Percentiles rank a stretch among this genome's conserved stretches.
phyloP scores from a whole-genome alignment of 2,113 vertebrate species.

The Cepphus grylle region DNA sequence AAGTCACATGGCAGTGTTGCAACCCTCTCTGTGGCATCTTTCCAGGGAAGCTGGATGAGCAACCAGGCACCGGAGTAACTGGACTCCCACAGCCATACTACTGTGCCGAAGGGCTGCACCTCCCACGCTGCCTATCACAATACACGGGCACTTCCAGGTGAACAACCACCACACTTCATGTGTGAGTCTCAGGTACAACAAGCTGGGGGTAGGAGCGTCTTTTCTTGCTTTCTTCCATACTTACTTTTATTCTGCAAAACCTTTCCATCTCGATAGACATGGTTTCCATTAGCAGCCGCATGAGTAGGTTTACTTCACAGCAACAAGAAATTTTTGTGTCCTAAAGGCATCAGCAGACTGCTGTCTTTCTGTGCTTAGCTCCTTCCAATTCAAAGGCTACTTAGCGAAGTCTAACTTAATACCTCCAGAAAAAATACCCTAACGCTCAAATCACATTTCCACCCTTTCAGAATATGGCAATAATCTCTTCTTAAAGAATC shows the following conservation, averaged over 20 bases:
- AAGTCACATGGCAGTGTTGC: constrained; percentile 1
- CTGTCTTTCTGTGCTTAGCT: neutral
- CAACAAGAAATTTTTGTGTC: neutral
- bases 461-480: neutral
- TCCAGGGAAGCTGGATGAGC: neutral
- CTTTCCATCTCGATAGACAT: neutral
- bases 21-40: neutral
- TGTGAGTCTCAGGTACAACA: neutral
- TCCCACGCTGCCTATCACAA: neutral
- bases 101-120: neutral
- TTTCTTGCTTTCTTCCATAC: neutral
- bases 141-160: neutral
- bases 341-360: neutral
- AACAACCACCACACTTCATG: neutral
- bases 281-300: neutral
- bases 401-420: neutral
- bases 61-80: neutral
- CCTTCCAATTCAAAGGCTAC: neutral
- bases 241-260: neutral
- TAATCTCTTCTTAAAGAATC: neutral
- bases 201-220: neutral
- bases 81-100: neutral
- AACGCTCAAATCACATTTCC: neutral
- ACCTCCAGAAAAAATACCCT: neutral
- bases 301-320: neutral